phyloP scores from a whole-genome alignment of 2,113 vertebrate genomes.

The Sialia sialis region DNA sequence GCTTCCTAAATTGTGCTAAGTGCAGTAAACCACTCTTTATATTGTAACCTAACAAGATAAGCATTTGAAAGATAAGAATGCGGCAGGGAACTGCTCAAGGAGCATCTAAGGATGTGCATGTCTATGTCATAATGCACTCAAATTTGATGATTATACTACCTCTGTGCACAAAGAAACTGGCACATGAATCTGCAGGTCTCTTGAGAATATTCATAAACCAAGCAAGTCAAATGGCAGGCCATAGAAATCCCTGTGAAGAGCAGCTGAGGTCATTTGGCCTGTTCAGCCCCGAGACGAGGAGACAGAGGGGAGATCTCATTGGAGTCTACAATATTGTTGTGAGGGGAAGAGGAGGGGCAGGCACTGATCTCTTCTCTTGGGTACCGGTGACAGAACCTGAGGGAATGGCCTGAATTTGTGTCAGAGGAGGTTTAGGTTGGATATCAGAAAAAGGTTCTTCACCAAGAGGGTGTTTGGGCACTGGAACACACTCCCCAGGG shows the following conservation, averaged over 20 bases:
- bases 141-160: background rate
- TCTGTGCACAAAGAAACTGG: background rate
- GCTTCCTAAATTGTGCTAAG: background rate
- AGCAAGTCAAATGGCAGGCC: background rate
- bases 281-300: background rate
- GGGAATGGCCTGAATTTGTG: background rate
- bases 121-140: background rate
- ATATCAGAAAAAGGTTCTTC: background rate
- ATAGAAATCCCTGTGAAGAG: background rate
- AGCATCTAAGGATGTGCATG: background rate
- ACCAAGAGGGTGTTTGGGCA: fast-evolving
- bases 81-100: background rate
- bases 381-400: fast-evolving
- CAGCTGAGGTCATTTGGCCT: background rate
- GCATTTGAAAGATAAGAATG: background rate
- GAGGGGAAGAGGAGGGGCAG: background rate
- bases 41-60: background rate
- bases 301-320: background rate
- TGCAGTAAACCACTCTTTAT: background rate
- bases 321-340: fast-evolving
- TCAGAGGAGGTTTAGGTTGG: background rate
- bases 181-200: background rate
- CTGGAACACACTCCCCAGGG: background rate
- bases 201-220: background rate
- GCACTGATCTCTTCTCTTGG: too few species aligned